phyloP scores from a whole-genome alignment of 2,113 vertebrate species.

The Todiramphus chloris region DNA sequence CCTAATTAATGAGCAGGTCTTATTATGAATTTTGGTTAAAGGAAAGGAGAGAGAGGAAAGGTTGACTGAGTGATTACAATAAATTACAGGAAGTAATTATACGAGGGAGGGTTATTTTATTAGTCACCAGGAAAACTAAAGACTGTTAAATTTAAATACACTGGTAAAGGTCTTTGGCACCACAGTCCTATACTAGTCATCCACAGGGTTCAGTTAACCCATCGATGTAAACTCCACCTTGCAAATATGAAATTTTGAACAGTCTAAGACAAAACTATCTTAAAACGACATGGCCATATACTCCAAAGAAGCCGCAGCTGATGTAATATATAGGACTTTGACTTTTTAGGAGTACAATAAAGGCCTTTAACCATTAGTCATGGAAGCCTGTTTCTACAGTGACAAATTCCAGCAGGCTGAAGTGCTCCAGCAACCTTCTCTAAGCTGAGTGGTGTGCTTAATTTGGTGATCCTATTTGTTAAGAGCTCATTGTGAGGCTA shows the following conservation, averaged over 20 bases:
- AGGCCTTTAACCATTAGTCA: conserved; percentile 9
- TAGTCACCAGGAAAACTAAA: conserved; percentile 25
- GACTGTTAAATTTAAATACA: neutral
- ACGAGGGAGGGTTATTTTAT: neutral
- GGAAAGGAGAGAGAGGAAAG: neutral
- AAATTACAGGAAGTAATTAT: conserved; percentile 51
- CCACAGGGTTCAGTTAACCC: neutral
- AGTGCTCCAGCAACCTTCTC: neutral
- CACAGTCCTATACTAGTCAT: neutral
- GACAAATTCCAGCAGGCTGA: conserved; percentile 24
- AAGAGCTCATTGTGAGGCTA: neutral
- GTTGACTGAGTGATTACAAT: neutral
- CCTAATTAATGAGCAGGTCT: conserved; percentile 42
- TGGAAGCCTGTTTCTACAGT: neutral
- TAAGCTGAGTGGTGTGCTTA: conserved; percentile 2
- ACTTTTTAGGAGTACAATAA: neutral
- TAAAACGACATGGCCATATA: neutral
- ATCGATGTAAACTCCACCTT: neutral
- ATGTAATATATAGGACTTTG: neutral
- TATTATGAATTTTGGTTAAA: conserved; percentile 37
- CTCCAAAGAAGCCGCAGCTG: neutral
- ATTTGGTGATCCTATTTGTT: conserved; percentile 48
- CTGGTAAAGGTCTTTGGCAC: neutral
- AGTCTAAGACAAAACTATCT: neutral
- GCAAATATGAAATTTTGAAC: neutral